These are phyloP conservation scores for Pristionchus maxplancki DNA, from an alignment of 2,888 invertebrate species.

Conservation along the genomic window DNA sequence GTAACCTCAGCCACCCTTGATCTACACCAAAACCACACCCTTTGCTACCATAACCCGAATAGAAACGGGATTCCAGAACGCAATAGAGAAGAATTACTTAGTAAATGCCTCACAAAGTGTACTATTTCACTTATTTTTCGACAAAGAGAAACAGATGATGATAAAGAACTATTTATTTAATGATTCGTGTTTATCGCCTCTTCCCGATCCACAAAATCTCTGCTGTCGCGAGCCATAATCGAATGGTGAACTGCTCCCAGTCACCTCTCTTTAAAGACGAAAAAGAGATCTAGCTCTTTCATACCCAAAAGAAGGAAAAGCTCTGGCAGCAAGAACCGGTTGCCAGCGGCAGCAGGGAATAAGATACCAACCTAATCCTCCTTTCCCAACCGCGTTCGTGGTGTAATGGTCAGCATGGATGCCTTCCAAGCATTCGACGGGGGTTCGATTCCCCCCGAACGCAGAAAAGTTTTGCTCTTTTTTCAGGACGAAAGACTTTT, in stretches of 20 bases:
- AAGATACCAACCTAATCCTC: too few species aligned
- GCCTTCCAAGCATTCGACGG: slow-evolving; percentile 62
- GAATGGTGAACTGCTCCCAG: too few species aligned
- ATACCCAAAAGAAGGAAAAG: too few species aligned
- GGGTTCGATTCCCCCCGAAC: slow-evolving; percentile 61
- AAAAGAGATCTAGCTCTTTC: too few species aligned
- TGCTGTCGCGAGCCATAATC: too few species aligned
- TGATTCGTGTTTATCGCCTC: too few species aligned
- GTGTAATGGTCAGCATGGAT: slow-evolving; percentile 64
- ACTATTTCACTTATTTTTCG: slow-evolving; percentile 27
- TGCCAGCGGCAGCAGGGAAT: too few species aligned
- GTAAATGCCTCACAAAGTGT: slow-evolving; percentile 15
- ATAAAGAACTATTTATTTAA: slow-evolving; percentile 37
- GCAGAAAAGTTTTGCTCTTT: slow-evolving; percentile 48
- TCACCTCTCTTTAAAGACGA: too few species aligned
- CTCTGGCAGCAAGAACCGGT: too few species aligned
- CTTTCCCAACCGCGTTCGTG: slow-evolving; percentile 55
- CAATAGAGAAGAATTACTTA: not conserved
- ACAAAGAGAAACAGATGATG: not conserved
- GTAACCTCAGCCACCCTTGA: not conserved
- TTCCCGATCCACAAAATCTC: too few species aligned
- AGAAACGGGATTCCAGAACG: not conserved
- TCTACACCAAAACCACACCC: not conserved
- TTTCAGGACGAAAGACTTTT: slow-evolving; percentile 52
- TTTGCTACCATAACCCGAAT: not conserved